Percentiles rank a stretch among this genome's conserved stretches.
These are phyloP conservation scores for Vulpes lagopus DNA, from an alignment of 2,113 vertebrate genomes.

Conservation along the genomic window DNA sequence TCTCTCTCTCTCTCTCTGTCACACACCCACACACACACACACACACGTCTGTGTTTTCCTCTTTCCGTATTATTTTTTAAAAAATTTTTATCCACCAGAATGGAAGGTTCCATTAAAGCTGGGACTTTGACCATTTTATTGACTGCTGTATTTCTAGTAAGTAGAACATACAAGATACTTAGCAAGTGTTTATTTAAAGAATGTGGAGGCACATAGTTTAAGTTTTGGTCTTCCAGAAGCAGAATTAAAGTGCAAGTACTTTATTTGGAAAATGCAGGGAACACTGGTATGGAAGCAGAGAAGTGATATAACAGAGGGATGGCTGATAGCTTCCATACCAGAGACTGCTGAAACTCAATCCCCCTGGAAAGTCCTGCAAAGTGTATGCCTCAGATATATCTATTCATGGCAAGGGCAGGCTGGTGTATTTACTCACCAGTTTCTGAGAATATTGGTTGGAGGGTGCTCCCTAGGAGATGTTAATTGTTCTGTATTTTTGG, in stretches of 20 bases:
- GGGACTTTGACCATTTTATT: neutral
- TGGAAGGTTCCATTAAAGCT: neutral
- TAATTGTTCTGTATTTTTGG: neutral
- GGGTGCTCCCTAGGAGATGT: neutral
- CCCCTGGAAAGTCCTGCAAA: neutral
- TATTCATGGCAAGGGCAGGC: neutral
- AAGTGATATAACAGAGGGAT: neutral
- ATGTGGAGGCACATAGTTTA: neutral
- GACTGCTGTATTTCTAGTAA: neutral
- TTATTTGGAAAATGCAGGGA: neutral
- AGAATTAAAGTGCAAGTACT: neutral
- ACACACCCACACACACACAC: neutral
- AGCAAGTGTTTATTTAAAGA: neutral
- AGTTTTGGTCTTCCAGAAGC: neutral
- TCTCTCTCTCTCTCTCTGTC: neutral
- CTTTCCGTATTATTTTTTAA: neutral
- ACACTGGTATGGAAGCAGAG: neutral
- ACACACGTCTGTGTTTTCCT: neutral
- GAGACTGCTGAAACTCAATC: neutral
- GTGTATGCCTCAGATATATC: neutral
- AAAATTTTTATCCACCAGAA: neutral
- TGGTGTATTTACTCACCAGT: neutral
- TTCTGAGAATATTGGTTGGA: neutral
- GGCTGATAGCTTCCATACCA: neutral
- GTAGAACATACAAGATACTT: neutral